These are phyloP conservation scores for Psephotus haematonotus DNA, from an alignment of 2,113 vertebrate genomes.

Conservation along the genomic window DNA sequence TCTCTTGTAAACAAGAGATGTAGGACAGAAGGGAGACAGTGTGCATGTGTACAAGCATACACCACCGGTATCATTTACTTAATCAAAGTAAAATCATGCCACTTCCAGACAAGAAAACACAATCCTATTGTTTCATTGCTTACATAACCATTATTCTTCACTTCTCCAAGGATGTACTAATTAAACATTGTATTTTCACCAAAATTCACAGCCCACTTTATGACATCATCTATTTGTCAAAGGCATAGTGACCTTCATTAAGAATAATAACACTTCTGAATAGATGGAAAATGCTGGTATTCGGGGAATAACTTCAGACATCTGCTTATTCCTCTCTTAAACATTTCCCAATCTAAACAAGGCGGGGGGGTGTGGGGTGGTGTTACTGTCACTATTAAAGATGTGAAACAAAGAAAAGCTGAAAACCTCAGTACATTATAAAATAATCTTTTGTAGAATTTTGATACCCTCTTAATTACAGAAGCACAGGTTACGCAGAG, in stretches of 20 bases:
- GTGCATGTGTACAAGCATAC: too few species aligned
- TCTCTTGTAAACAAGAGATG: neutral
- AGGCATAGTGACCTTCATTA: neutral
- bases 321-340: neutral
- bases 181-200: neutral
- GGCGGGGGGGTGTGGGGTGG: neutral
- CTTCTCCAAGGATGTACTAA: neutral
- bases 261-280: neutral
- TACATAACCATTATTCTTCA: neutral
- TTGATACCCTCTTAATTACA: neutral
- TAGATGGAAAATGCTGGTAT: neutral
- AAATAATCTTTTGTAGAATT: neutral
- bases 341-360: neutral
- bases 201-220: neutral
- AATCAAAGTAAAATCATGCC: neutral
- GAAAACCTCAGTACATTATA: neutral
- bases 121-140: neutral
- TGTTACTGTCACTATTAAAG: neutral
- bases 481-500: neutral
- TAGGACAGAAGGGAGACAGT: neutral
- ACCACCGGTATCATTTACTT: neutral
- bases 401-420: neutral
- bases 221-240: neutral
- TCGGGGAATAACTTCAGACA: constrained; percentile 1
- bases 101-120: neutral